Base-by-base conservation (phyloP, 2,797 vertebrate genomes). In the Distichodus sexfasciatus region DNA sequence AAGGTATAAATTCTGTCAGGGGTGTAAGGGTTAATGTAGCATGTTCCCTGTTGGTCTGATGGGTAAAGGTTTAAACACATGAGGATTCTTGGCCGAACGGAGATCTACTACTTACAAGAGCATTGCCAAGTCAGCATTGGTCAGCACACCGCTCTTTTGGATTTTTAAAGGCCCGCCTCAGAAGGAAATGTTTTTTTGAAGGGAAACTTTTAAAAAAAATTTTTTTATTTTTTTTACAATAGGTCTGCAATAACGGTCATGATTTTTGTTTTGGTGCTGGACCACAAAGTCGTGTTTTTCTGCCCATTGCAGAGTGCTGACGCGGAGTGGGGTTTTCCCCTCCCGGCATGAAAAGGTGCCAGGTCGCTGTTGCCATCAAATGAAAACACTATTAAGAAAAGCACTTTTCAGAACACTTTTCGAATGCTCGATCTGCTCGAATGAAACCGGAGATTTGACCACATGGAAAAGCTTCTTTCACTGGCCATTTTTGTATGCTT, bases 141-240 rank as follows among this genome's bases (percentile, higher is more conserved):
- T 73, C 75, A 73, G 75, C 75, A 77, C 51, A 50, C 59, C 28
- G 14, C 36, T 44, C 46, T 53, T 29, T 31, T 54, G 11, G 48
- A 59, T 65, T 58, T 61, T 41, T 35, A 53, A 64, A 53, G 69
- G 44, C 38, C 28, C 14, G 67, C 29, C 53, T 53, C 55, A 33
- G 9, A 69, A 54, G 55, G 70, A 71, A 75, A 40, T 36, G 35
- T 29, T 10, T 23, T 75, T 54, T 51, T 33, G 29, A 33, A 29
- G 29, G 29, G 33, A 53, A 72, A 15, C 15, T 48, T 65, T 59
- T 54, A 51, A 36, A 43, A 53, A 72, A 15, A 23, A 41, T 65
- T 59, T 54, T 69, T 62, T 48, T 11, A 31, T 26, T 19, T 6
- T 40, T 58, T 62, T 47, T 46, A 59, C 41, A 46, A 43, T 59